A percentile compares a stretch with the other conserved stretches of the same genome.
Evolutionary conservation across 2,113 vertebrate species (phyloP).

Genomic region (Burhinus bistriatus): DNA sequence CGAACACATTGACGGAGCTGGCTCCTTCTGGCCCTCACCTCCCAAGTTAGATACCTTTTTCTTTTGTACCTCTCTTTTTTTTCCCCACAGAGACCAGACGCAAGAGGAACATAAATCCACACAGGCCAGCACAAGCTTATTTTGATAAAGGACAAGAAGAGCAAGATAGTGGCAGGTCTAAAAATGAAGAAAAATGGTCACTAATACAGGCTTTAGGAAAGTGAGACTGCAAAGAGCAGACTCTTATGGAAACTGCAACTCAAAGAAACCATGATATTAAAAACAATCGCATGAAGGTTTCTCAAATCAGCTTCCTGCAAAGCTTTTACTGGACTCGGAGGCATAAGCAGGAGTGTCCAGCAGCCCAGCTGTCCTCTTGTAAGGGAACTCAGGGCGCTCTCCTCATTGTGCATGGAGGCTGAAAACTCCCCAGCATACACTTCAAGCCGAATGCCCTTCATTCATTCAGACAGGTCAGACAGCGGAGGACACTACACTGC

Average conservation of each 20-base stretch:
- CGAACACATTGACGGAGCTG: neutral
- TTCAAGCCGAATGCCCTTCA: neutral
- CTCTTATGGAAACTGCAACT: neutral
- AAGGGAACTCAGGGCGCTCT: neutral
- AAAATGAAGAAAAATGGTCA: neutral
- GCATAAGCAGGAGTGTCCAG: fast-evolving
- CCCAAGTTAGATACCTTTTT: neutral
- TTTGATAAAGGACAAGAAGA: neutral
- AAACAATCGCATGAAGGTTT: neutral
- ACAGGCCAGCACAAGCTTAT: neutral
- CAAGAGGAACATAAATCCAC: neutral
- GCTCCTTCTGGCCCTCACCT: neutral
- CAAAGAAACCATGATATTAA: neutral
- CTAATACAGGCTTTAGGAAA: neutral
- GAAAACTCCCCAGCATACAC: neutral
- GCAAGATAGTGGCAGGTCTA: neutral
- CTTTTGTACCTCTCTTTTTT: neutral
- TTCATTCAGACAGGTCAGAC: neutral
- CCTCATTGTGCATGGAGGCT: neutral
- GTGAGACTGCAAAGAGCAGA: neutral
- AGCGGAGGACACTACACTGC: neutral
- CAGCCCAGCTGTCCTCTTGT: fast-evolving
- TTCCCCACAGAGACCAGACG: neutral
- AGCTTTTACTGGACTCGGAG: neutral
- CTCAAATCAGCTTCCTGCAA: neutral